Percentiles rank a stretch among this genome's conserved stretches.
Evolutionary conservation across 2,888 invertebrate genomes (phyloP).

Genomic region (Athalia rosae): DNA sequence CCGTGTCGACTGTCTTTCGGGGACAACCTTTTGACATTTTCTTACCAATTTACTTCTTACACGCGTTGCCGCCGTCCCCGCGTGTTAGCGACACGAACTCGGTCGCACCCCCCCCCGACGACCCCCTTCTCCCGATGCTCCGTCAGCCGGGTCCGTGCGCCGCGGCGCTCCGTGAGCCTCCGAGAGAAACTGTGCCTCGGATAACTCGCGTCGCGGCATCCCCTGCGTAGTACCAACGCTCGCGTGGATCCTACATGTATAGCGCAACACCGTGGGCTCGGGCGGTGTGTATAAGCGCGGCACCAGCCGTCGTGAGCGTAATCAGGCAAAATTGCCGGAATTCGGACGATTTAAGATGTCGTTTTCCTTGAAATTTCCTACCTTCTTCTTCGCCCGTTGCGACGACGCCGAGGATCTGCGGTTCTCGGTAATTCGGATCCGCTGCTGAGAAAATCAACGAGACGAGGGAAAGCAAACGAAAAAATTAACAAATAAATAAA

Average conservation of each 20-base stretch:
- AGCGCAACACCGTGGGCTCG: too few relatives aligned
- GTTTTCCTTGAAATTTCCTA: slow-evolving; percentile 19
- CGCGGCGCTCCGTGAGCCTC: too few relatives aligned
- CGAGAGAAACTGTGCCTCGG: background rate
- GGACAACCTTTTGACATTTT: slow-evolving; percentile 63
- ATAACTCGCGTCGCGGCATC: background rate
- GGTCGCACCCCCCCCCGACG: too few relatives aligned
- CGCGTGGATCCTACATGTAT: too few relatives aligned
- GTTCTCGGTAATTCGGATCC: too few relatives aligned
- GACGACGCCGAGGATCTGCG: background rate
- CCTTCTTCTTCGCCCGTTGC: background rate
- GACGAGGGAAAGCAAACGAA: too few relatives aligned
- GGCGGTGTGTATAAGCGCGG: background rate
- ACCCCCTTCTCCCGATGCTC: too few relatives aligned
- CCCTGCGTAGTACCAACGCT: background rate
- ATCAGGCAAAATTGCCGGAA: slow-evolving; percentile 39
- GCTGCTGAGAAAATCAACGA: too few relatives aligned
- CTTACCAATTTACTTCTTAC: slow-evolving; percentile 62
- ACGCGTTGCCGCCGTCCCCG: background rate
- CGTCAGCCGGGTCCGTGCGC: too few relatives aligned
- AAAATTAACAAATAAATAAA: too few relatives aligned
- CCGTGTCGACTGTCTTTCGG: slow-evolving; percentile 58
- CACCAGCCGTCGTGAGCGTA: background rate
- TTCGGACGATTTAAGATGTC: slow-evolving; percentile 21
- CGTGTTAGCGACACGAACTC: too few relatives aligned